Percentiles rank a stretch among this genome's conserved stretches.
Conservation (phyloP, 1,140 invertebrate genomes). For the Macrobrachium nipponense region DNA sequence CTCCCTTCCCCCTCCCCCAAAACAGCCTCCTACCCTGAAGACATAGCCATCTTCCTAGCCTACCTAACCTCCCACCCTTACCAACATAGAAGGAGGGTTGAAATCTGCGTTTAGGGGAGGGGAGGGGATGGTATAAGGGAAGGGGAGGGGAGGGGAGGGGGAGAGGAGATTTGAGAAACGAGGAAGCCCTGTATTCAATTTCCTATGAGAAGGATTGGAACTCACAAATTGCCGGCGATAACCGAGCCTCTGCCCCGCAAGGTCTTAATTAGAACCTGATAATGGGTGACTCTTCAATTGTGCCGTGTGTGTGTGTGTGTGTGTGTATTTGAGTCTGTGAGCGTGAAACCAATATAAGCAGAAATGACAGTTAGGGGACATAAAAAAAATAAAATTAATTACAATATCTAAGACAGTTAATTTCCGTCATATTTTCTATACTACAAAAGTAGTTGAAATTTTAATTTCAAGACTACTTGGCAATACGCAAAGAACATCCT, state of each 20-base stretch:
- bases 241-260: background rate
- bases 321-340: conserved; percentile 10
- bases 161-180: conserved; percentile 39
- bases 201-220: conserved; percentile 57
- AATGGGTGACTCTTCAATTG: background rate
- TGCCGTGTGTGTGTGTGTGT: conserved; percentile 37
- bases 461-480: no score
- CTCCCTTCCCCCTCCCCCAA: no score
- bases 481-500: background rate
- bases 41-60: background rate
- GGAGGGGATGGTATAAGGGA: background rate
- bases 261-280: background rate
- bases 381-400: background rate
- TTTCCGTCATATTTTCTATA: no score
- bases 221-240: conserved; percentile 55
- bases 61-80: background rate
- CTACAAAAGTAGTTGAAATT: no score
- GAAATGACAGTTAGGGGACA: no score
- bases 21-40: no score
- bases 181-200: conserved; percentile 51
- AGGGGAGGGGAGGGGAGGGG: no score
- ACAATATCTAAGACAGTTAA: background rate
- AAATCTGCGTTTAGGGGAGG: no score
- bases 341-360: background rate
- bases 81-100: background rate